phyloP scores from a whole-genome alignment of 2,888 invertebrate species.

The Pristionchus mayeri region DNA sequence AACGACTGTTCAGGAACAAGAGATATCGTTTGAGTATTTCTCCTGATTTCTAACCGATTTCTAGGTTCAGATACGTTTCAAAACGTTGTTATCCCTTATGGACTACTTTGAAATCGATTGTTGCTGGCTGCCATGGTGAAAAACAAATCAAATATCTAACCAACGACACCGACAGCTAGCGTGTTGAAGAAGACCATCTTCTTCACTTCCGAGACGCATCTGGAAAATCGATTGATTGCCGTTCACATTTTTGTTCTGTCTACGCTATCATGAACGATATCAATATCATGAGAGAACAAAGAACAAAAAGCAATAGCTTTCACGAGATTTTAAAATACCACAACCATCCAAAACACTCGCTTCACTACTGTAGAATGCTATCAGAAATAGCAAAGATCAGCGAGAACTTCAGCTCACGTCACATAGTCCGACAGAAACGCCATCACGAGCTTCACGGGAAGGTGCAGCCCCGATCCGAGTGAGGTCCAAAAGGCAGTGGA shows the following conservation, averaged over 20 bases:
- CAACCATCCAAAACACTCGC: no score
- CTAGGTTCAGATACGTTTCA: background rate
- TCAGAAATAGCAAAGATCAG: background rate
- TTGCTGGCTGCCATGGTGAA: background rate
- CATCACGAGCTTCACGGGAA: constrained; percentile 63
- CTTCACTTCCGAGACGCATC: constrained; percentile 46
- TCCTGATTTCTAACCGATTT: no score
- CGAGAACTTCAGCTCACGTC: constrained; percentile 46
- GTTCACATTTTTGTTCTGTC: background rate
- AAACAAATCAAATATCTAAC: constrained; percentile 14
- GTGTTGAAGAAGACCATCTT: constrained; percentile 54
- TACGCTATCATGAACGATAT: no score
- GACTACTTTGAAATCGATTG: no score
- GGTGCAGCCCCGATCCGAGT: constrained; percentile 51
- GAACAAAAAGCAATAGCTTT: no score
- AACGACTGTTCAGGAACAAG: no score
- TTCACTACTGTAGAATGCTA: no score
- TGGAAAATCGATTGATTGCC: constrained; percentile 40
- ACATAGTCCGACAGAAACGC: constrained; percentile 65
- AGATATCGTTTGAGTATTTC: no score
- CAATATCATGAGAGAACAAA: no score
- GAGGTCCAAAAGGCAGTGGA: constrained; percentile 43
- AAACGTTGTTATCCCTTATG: no score
- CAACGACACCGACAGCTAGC: constrained; percentile 52
- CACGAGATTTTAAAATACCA: no score